A percentile compares a stretch with the other conserved stretches of the same genome.
phyloP scores from a whole-genome alignment of 1,140 invertebrate genomes.

The Anastatus disparis region DNA sequence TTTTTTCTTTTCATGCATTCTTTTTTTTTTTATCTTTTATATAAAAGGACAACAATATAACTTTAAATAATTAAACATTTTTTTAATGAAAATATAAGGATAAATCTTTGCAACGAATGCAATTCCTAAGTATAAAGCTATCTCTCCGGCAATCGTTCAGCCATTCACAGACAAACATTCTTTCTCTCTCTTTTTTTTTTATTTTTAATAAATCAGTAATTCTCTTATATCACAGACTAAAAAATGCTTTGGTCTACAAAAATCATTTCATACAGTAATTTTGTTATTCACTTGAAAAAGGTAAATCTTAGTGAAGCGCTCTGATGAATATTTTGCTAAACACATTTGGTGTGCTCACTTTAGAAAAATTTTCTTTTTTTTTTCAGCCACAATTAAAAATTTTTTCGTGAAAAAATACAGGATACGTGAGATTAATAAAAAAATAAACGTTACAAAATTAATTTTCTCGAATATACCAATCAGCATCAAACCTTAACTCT shows the following conservation, averaged over 20 bases:
- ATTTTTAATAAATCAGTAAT: constrained; percentile 26
- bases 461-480: constrained; percentile 4
- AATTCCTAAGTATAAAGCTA: constrained; percentile 38
- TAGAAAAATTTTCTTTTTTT: constrained; percentile 2
- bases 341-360: constrained; percentile 7
- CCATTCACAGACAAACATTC: constrained; percentile 47
- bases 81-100: constrained; percentile 29
- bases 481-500: constrained; percentile 28
- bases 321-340: constrained; percentile 25
- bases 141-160: constrained; percentile 33
- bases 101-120: constrained; percentile 26
- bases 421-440: constrained; percentile 36
- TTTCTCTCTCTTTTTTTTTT: constrained; percentile 45
- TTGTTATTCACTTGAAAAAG: constrained; percentile 32
- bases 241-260: constrained; percentile 67
- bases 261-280: constrained; percentile 44
- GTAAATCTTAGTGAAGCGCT: constrained; percentile 14
- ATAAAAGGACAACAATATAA: constrained; percentile 24
- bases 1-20: constrained; percentile 1
- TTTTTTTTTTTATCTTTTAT: constrained; percentile 2
- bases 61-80: constrained; percentile 29
- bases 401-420: constrained; percentile 23
- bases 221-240: constrained; percentile 66
- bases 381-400: constrained; percentile 22
- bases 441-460: constrained; percentile 26